Base-by-base conservation (phyloP, 2,888 invertebrate species). In the Tillus elongatus region DNA sequence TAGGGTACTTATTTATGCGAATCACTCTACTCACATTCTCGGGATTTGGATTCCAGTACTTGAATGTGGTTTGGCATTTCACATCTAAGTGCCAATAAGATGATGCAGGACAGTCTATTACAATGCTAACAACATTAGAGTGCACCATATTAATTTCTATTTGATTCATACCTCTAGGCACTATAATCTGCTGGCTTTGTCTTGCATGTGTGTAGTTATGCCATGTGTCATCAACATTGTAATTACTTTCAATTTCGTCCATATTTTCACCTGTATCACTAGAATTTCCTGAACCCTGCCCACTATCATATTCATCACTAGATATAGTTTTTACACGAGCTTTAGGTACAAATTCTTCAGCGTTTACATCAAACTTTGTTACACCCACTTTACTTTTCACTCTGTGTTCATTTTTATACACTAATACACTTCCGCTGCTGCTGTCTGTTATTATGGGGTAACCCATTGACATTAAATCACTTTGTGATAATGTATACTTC, bases 391-490 rank as follows among this genome's bases (percentile, higher is more conserved):
- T n/a, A n/a, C n/a, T n/a, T n/a, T n/a, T n/a, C n/a, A n/a, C n/a
- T n/a, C n/a, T n/a, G n/a, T n/a, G n/a, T n/a, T n/a, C n/a, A n/a
- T n/a, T n/a, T 9, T 13, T 32, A 9, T 8, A 13, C 4, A 32
- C 6, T 6, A 32, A 6, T 6, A 14, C 9, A 6, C 4, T 8
- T 10, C 32, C 33, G 31, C 9, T 6, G 6, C 9, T 12, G 16
- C 13, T 6, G 9, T 36, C 29, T 11, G 15, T 30, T 51, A 79
- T 77, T 4, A 82, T 67, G 0, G 88, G 87, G 54, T 79, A 87
- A 1, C 87, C 86, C 44, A 79, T 69, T 8, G 72, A 70, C 47
- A 75, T 68, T 62, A 84, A 67, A 41, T 78, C 71, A 46, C 76
- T 72, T 4, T 69, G 68, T 13, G 72, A 71, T 33, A 86, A 68